Percentiles rank a stretch among this genome's conserved stretches.
These are phyloP conservation scores for Phylloscopus collybita DNA, from an alignment of 2,797 vertebrate genomes.

Conservation along the genomic window DNA sequence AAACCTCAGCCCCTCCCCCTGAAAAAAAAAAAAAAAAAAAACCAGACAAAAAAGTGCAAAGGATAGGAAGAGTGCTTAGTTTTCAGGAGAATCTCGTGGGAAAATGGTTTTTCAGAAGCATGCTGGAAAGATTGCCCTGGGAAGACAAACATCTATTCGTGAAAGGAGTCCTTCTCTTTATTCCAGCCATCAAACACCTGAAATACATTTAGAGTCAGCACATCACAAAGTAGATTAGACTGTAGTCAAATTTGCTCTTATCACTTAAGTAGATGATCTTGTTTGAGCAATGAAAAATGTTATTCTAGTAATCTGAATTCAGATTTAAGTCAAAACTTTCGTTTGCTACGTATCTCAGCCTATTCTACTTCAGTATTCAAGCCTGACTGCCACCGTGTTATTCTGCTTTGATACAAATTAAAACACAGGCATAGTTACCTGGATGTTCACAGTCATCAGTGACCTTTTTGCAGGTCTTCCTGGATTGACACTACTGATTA, in stretches of 20 bases:
- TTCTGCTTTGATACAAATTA: neutral
- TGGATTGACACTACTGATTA: neutral
- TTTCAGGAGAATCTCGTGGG: neutral
- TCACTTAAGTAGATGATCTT: neutral
- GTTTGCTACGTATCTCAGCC: neutral
- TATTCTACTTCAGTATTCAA: neutral
- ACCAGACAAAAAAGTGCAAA: neutral
- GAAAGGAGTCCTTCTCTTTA: slow-evolving; percentile 1
- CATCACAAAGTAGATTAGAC: neutral
- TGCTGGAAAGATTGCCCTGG: neutral
- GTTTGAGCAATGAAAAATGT: neutral
- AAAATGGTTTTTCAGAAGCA: neutral
- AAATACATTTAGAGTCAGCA: slow-evolving; percentile 3
- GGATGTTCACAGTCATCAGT: neutral
- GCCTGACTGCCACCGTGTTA: neutral
- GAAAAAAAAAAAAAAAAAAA: neutral
- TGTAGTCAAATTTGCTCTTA: slow-evolving; percentile 33
- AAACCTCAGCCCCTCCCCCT: too few relatives aligned
- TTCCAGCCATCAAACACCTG: slow-evolving; percentile 9
- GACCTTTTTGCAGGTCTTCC: neutral
- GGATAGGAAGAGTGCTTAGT: neutral
- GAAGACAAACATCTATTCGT: neutral
- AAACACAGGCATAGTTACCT: neutral
- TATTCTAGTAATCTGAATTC: neutral
- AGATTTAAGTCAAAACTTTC: neutral